These are phyloP conservation scores for Sarcophaga rosellei DNA, from an alignment of 2,888 invertebrate genomes.

Conservation along the genomic window DNA sequence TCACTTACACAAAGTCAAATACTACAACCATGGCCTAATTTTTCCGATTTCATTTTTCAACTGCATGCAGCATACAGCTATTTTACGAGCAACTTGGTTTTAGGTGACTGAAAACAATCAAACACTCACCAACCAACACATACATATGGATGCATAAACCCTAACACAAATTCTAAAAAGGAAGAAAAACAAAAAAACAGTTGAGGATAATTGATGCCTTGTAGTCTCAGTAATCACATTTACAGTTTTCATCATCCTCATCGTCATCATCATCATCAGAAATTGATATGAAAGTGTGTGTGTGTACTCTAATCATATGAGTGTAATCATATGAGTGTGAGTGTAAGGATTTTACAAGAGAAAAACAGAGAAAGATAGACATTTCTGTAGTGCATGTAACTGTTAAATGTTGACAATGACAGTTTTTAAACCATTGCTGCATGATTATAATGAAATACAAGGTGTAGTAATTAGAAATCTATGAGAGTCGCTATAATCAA, in stretches of 20 bases:
- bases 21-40: not conserved
- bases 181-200: not conserved
- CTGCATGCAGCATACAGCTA: not conserved
- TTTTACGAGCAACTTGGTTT: not conserved
- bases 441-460: too few relatives aligned
- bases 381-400: not conserved
- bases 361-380: not conserved
- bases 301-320: too few relatives aligned
- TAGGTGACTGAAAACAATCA: conserved; percentile 4
- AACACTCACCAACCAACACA: not conserved
- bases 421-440: too few relatives aligned
- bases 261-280: conserved; percentile 15
- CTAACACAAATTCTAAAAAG: conserved; percentile 14
- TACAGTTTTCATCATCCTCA: conserved; percentile 31
- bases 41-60: not conserved
- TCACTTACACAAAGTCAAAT: conserved; percentile 40
- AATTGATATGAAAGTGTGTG: conserved; percentile 3
- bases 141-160: not conserved
- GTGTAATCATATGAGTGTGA: not conserved
- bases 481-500: too few relatives aligned
- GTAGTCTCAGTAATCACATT: conserved; percentile 56
- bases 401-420: not conserved
- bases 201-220: conserved; percentile 64
- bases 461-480: too few relatives aligned
- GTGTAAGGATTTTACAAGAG: not conserved